Evolutionary conservation across 2,888 invertebrate genomes (phyloP), one percentile per base, ranked within the genome.

Genomic region (Mythimna impura): DNA sequence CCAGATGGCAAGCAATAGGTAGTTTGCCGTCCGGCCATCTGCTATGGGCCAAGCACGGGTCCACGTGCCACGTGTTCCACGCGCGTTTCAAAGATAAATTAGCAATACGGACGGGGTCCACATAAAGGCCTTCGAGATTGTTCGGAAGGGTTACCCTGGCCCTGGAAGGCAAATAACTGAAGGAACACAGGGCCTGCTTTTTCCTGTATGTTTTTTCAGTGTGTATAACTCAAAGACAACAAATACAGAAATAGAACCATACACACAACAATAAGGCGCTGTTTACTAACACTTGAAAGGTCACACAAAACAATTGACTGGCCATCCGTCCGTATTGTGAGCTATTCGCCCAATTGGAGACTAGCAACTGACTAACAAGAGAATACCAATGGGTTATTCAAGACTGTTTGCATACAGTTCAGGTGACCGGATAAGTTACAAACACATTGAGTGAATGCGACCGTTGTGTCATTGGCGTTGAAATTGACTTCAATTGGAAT

Each of bases 401-500:
- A 65, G 71, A 57, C 66, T 65, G 79, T 79, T 79, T 82, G 78
- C 80, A 65, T 47, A 54, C 57, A 65, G 52, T 78, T 67, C 50
- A 61, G 72, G 55, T 47, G 63, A 73, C 69, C n/a, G 61, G n/a
- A 54, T 65, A 25, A 40, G 7, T 72, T 67, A 72, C 58, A 7
- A 65, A 57, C 52, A 62, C 67, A 67, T 78, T 67, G 72, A 54
- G 22, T 52, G 78, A 71, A 82, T 67, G 40, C 40, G 22, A 10
- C 30, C n/a, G 2, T 50, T 57, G 10, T 47, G 54, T 30, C 50
- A 57, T 54, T 78, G 72, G 65, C 30, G 61, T 52, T 34, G 47
- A 22, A 47, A 34, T 64, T 57, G 40, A 20, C 12, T 40, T 58
- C 71, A 57, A 50, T 12, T 40, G 36, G 8, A 36, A 8, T 36